Conservation (phyloP, 2,888 invertebrate genomes). For the Chromoteleia sp. region DNA sequence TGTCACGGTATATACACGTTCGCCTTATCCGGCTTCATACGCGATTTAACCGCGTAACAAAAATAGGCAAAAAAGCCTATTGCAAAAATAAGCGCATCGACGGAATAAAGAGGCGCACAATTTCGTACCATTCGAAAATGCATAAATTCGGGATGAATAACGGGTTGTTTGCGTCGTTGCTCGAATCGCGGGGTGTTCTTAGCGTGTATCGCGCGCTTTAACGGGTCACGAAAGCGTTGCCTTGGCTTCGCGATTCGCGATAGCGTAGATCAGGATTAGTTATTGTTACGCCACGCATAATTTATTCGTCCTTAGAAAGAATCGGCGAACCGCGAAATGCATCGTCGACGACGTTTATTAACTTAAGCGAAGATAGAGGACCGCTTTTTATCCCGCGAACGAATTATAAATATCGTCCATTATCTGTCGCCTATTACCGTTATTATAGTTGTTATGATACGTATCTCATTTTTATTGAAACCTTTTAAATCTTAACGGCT, state of each 20-base stretch:
- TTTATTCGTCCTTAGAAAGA: neutral
- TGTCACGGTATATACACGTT: slow-evolving; percentile 20
- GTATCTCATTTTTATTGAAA: slow-evolving; percentile 43
- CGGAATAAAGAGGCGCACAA: slow-evolving; percentile 42
- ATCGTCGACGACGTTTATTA: slow-evolving; percentile 17
- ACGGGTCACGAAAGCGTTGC: neutral
- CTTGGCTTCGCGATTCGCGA: slow-evolving; percentile 14
- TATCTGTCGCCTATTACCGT: slow-evolving; percentile 27
- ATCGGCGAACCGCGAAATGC: neutral
- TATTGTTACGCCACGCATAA: slow-evolving; percentile 31
- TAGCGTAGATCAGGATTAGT: slow-evolving; percentile 45
- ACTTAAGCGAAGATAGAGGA: slow-evolving; percentile 18
- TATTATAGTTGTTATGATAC: slow-evolving; percentile 31
- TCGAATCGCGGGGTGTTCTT: neutral
- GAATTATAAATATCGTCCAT: slow-evolving; percentile 39
- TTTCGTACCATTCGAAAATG: slow-evolving; percentile 35
- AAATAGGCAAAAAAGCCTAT: too few relatives aligned
- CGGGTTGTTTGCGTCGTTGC: slow-evolving; percentile 27
- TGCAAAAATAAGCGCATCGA: slow-evolving; percentile 55
- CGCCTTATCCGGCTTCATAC: slow-evolving; percentile 49
- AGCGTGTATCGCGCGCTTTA: neutral
- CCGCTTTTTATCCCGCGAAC: slow-evolving; percentile 28
- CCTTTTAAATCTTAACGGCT: slow-evolving; percentile 39
- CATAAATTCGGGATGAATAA: slow-evolving; percentile 43
- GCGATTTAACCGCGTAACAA: slow-evolving; percentile 54